Evolutionary conservation across 2,113 vertebrate species (phyloP).

Genomic region (Columbina picui): DNA sequence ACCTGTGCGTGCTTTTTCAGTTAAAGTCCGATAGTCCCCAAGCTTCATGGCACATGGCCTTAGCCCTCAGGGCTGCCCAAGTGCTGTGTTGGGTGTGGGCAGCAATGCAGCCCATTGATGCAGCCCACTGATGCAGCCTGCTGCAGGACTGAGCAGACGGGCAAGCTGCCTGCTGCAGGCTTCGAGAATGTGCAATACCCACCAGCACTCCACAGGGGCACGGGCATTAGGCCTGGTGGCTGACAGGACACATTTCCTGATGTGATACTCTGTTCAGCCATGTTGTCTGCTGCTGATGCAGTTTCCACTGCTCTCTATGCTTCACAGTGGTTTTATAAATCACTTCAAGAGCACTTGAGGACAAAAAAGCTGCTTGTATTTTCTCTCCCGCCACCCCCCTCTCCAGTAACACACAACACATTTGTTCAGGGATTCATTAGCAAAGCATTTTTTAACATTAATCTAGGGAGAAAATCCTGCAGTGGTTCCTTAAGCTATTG

Average conservation of each 20-base stretch:
- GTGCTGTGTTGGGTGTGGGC: accelerated
- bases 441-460: conserved; percentile 61
- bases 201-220: background rate
- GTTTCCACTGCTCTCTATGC: background rate
- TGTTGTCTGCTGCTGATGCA: background rate
- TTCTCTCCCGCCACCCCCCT: background rate
- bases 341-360: conserved; percentile 70
- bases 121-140: accelerated
- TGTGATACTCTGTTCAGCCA: background rate
- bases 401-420: conserved; percentile 8
- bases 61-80: accelerated
- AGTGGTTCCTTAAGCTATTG: conserved; percentile 32
- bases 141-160: accelerated
- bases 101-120: accelerated
- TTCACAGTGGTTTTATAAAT: conserved; percentile 35
- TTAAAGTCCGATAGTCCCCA: no score
- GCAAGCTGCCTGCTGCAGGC: background rate
- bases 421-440: conserved; percentile 69
- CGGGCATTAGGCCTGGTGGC: background rate
- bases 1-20: accelerated
- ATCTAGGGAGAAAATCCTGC: conserved; percentile 62
- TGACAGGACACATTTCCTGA: background rate
- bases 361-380: conserved; percentile 58
- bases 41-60: accelerated
- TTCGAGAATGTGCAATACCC: background rate